Evolutionary conservation across 2,113 vertebrate genomes (phyloP).

Genomic region (Semicossyphus pulcher): DNA sequence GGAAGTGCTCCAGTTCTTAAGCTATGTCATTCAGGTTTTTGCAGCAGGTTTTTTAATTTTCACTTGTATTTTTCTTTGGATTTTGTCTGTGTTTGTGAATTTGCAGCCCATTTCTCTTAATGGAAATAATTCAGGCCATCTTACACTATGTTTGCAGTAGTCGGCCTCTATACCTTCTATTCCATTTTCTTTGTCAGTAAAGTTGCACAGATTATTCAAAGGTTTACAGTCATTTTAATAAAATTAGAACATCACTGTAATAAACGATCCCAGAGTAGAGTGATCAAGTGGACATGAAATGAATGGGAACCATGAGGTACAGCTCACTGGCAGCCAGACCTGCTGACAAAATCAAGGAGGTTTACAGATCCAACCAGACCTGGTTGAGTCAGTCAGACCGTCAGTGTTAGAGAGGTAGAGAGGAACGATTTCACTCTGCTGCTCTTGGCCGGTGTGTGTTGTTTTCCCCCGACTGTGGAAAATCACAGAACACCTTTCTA

Average conservation of each 20-base stretch:
- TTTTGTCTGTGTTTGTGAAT: too few species aligned
- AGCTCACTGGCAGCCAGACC: conserved; percentile 40
- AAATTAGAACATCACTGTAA: conserved; percentile 14
- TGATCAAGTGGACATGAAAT: conserved; percentile 62
- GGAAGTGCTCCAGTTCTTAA: too few species aligned
- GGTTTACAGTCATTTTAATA: too few species aligned
- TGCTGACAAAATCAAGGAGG: conserved; percentile 63
- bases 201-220: too few species aligned
- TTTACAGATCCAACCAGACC: conserved; percentile 38
- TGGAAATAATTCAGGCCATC: neutral
- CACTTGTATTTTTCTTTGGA: too few species aligned
- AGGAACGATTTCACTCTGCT: conserved; percentile 53
- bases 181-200: too few species aligned
- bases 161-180: too few species aligned
- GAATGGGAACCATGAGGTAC: conserved; percentile 44
- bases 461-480: conserved; percentile 57
- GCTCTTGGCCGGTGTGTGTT: conserved; percentile 61
- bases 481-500: conserved; percentile 55
- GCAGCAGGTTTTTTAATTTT: too few species aligned
- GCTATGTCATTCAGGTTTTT: too few species aligned
- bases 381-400: too few species aligned
- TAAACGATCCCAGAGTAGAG: conserved; percentile 28
- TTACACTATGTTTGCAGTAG: too few species aligned
- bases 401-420: conserved; percentile 1
- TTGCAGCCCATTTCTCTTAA: too few species aligned